phyloP scores from a whole-genome alignment of 1,140 invertebrate species.

The Ylistrum balloti region DNA sequence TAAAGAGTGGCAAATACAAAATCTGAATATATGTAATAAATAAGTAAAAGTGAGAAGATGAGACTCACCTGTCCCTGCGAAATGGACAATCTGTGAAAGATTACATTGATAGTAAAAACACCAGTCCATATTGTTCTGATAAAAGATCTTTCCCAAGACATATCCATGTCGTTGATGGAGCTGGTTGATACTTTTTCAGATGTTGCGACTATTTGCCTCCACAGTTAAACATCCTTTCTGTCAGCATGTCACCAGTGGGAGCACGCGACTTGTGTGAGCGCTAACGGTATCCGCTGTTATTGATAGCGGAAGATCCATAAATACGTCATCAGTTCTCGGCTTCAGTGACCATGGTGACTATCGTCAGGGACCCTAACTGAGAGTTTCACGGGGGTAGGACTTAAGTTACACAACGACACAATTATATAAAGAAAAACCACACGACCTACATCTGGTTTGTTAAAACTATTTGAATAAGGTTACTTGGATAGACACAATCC shows the following conservation, averaged over 20 bases:
- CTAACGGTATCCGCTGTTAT: background rate
- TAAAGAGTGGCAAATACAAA: too few species aligned
- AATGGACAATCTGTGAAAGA: background rate
- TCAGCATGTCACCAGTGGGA: background rate
- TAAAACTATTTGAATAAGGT: too few species aligned
- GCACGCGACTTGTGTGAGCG: conserved; percentile 1
- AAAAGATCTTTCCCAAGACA: background rate
- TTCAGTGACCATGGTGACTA: background rate
- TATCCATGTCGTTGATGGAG: background rate
- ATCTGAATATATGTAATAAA: too few species aligned
- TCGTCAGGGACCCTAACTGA: background rate
- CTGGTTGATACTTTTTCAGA: background rate
- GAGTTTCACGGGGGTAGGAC: background rate
- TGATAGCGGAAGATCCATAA: background rate
- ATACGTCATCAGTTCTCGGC: conserved; percentile 19
- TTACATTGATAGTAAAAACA: background rate
- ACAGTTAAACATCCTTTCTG: background rate
- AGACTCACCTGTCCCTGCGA: background rate
- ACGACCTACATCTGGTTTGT: too few species aligned
- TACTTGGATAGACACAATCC: too few species aligned
- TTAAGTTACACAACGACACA: background rate
- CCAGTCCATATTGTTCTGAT: background rate
- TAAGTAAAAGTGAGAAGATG: too few species aligned
- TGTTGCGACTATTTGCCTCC: background rate
- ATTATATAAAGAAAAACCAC: too few species aligned